Evolutionary conservation across 2,113 vertebrate genomes (phyloP), one percentile per base, ranked within the genome.

Genomic region (Upupa epops): DNA sequence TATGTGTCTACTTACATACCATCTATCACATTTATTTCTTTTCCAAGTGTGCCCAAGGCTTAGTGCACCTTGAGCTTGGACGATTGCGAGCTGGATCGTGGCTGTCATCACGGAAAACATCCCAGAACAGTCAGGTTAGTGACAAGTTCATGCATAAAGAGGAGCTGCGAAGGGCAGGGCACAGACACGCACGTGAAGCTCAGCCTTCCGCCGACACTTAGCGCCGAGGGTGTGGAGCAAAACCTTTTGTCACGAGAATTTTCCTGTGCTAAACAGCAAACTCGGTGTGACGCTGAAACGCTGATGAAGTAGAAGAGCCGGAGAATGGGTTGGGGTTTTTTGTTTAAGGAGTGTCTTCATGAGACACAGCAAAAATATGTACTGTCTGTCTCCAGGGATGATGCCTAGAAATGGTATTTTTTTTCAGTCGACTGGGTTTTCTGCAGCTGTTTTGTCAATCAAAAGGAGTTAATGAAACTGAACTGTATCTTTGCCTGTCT

Each of bases 51-150:
- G 98, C 98, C 80, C 98, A 99, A 92, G 98, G 99, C 49, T 96
- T 98, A 10, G 98, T 99, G 46, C 97, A 97, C 96, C 96, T 99
- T 89, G 98, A 99, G 89, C 97, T 99, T 13, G 99, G 99, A 32
- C 98, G 99, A 61, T 83, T 99, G 93, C 97, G 98, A 96, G 98
- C 98, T 72, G 98, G 98, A 13, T 98, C 99, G 29, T 99, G 98
- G 98, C 95, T 98, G 18, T 97, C 98, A 9, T 97, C 98, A 24
- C 96, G 98, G 96, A 98, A 96, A 83, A 97, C 97, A 51, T 98
- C 98, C 13, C 97, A 97, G 28, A 98, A 96, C 83, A 98, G 97
- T 90, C 98, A 99, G 98, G 99, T 99, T 86, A 92, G 98, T 96
- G 86, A 82, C 54, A 89, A 56, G 83, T 85, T 34, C 31, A 5